Conservation (phyloP, 2,113 vertebrate genomes). For the Thalassoma bifasciatum region DNA sequence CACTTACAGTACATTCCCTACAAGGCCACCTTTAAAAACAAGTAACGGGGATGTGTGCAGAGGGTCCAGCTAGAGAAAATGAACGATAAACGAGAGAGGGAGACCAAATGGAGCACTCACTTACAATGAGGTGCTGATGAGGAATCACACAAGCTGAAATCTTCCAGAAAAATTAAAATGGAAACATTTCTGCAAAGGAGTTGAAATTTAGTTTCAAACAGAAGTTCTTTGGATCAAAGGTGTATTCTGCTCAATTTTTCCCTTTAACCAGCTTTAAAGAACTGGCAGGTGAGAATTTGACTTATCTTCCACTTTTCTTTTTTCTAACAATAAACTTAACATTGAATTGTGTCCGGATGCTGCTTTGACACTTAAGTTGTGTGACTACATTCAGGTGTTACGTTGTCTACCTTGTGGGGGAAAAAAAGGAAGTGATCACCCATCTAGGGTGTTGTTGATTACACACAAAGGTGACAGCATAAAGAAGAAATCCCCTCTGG, state of each 20-base stretch:
- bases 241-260: no score
- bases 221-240: no score
- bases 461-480: slow-evolving; percentile 22
- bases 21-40: slow-evolving; percentile 57
- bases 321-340: neutral
- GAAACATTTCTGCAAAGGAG: neutral
- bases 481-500: neutral
- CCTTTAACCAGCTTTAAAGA: no score
- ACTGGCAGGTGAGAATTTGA: no score
- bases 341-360: neutral
- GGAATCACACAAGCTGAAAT: neutral
- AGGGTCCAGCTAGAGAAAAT: neutral
- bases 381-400: slow-evolving; percentile 54
- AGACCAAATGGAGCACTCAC: neutral
- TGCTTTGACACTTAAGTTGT: slow-evolving; percentile 10
- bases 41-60: slow-evolving; percentile 4
- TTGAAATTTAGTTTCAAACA: no score
- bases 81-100: no score
- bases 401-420: neutral
- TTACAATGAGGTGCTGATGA: neutral
- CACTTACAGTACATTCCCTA: slow-evolving; percentile 36
- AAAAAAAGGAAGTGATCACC: no score
- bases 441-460: slow-evolving; percentile 10
- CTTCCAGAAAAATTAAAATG: neutral
- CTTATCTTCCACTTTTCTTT: neutral